Evolutionary conservation across 2,888 invertebrate genomes (phyloP).

Genomic region (Agrilus mali): DNA sequence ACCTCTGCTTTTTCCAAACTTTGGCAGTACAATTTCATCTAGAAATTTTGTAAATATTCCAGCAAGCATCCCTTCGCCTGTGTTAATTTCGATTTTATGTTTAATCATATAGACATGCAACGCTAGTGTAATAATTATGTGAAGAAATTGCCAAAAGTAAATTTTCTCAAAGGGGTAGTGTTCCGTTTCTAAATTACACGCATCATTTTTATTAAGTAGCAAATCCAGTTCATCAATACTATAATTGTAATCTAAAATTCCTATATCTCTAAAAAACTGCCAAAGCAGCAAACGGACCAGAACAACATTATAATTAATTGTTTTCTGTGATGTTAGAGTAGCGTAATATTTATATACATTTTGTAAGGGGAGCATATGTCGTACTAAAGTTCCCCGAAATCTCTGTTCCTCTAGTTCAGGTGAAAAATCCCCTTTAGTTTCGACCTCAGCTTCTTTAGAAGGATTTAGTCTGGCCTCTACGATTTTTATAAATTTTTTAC

Average conservation of each 20-base stretch:
- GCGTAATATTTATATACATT: conserved; percentile 10
- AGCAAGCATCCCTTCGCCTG: conserved; percentile 39
- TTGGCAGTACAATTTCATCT: conserved; percentile 36
- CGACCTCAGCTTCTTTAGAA: too few species aligned
- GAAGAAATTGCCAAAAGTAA: conserved; percentile 49
- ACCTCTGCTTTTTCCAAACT: conserved; percentile 35
- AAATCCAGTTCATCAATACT: conserved; percentile 41
- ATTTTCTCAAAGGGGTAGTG: conserved; percentile 47
- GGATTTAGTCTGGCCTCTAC: too few species aligned
- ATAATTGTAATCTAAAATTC: conserved; percentile 36
- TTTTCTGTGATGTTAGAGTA: conserved; percentile 3
- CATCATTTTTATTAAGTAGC: conserved; percentile 36
- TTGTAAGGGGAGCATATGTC: conserved; percentile 3
- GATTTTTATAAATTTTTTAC: too few species aligned
- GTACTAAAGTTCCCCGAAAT: conserved; percentile 30
- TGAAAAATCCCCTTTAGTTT: conserved; percentile 11
- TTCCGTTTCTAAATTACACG: conserved; percentile 34
- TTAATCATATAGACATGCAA: conserved; percentile 35
- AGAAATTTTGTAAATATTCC: conserved; percentile 41
- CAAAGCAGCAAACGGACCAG: conserved; percentile 44
- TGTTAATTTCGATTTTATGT: conserved; percentile 27
- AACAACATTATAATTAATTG: conserved; percentile 27
- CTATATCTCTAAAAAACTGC: conserved; percentile 47
- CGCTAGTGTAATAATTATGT: conserved; percentile 40
- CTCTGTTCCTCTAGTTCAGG: conserved; percentile 33